A percentile compares a stretch with the other conserved stretches of the same genome.
phyloP scores from a whole-genome alignment of 2,888 invertebrate genomes.

The Orthosia cruda region DNA sequence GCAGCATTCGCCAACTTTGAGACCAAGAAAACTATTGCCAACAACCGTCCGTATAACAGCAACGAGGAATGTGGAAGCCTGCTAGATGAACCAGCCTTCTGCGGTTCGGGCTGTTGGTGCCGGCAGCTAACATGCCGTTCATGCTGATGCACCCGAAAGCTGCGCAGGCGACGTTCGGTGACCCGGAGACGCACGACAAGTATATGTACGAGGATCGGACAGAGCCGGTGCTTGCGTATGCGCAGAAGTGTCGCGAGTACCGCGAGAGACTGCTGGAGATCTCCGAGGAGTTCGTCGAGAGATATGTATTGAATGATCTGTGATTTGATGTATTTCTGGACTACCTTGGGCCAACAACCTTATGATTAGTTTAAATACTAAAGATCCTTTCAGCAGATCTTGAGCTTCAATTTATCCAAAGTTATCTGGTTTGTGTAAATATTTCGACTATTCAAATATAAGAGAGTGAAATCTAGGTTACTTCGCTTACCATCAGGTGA shows the following conservation, averaged over 20 bases:
- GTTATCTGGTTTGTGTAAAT: too few species aligned
- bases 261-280: slow-evolving; percentile 75
- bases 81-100: slow-evolving; percentile 77
- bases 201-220: slow-evolving; percentile 70
- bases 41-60: slow-evolving; percentile 69
- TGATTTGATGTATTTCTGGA: slow-evolving; percentile 11
- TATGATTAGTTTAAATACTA: too few species aligned
- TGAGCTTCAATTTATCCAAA: too few species aligned
- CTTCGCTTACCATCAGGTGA: too few species aligned
- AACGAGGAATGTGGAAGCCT: slow-evolving; percentile 73
- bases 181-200: slow-evolving; percentile 73
- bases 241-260: slow-evolving; percentile 67
- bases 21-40: slow-evolving; percentile 68
- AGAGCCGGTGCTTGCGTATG: slow-evolving; percentile 72
- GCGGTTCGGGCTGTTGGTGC: slow-evolving; percentile 73
- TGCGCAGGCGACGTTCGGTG: slow-evolving; percentile 72
- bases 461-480: too few species aligned
- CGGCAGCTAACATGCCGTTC: slow-evolving; percentile 70
- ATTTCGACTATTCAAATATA: too few species aligned
- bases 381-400: too few species aligned
- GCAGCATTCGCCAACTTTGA: slow-evolving; percentile 82
- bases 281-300: slow-evolving; percentile 81
- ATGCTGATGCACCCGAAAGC: slow-evolving; percentile 73
- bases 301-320: slow-evolving; percentile 64
- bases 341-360: too few species aligned